Base-by-base conservation (phyloP, 2,797 vertebrate species). In the Spatula versicolor region DNA sequence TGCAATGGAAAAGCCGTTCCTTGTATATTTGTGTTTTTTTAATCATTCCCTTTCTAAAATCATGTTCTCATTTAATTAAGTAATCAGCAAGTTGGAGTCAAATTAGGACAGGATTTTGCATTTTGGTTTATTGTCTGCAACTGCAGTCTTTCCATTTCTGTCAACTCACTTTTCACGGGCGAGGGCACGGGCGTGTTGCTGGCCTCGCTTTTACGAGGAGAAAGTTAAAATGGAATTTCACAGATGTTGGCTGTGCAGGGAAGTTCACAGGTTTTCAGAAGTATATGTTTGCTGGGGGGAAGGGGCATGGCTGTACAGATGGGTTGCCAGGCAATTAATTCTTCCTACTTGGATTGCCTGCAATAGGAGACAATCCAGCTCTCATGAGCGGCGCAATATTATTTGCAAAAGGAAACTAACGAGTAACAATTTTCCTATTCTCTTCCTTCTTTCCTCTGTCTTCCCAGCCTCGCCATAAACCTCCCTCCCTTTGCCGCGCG, bases 271-370 rank as follows among this genome's bases (percentile, higher is more conserved):
- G 64, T 71, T 94, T 92, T 67, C 74, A 90, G 74, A 68, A 86
- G 85, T 90, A 10, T 62, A 19, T 90, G 67, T 88, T 94, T 95
- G 83, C 79, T 87, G 69, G 48, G 83, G 59, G 63, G 69, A 23
- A 62, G 76, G 55, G 50, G 21, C 64, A 77, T 0, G 83, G 81
- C 92, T 94, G 75, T 95, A 78, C 93, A 95, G 88, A 92, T 82
- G 72, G 83, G 86, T 95, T 96, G 95, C 91, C 95, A 94, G 75
- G 95, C 94, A 96, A 64, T 95, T 96, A 93, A 83, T 97, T 96
- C 91, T 95, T 86, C 90, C 89, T 67, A 35, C 90, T 94, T 92
- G 77, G 91, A 45, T 89, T 88, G 80, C 85, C 82, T 93, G 73
- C 88, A 88, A 26, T 23, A 80, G 81, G 86, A 77, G 95, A 94